These are phyloP conservation scores for Syrrhaptes paradoxus DNA, from an alignment of 2,113 vertebrate species.

Conservation along the genomic window DNA sequence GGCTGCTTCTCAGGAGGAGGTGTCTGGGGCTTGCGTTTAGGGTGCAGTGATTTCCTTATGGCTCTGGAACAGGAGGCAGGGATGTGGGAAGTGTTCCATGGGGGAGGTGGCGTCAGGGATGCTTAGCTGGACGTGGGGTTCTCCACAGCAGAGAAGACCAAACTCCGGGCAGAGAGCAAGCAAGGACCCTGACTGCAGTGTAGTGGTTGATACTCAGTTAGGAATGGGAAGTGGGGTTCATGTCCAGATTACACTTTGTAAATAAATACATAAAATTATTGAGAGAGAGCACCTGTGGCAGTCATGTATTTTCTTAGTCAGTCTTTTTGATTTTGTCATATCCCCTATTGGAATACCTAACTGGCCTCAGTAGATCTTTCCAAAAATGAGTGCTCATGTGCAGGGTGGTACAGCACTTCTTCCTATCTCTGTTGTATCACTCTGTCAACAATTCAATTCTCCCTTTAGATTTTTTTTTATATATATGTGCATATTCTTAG, in stretches of 20 bases:
- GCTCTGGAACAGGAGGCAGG: not conserved
- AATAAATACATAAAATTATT: not conserved
- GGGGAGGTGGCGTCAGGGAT: not conserved
- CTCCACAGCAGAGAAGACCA: not conserved
- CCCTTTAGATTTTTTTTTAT: not conserved
- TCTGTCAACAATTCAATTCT: not conserved
- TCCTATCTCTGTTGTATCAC: not conserved
- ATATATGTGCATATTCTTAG: not conserved
- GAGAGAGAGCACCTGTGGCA: not conserved
- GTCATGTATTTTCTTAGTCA: not conserved
- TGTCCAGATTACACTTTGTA: not conserved
- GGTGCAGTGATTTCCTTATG: not conserved
- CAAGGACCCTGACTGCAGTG: not conserved
- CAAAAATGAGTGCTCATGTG: rapidly evolving
- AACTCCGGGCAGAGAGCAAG: not conserved
- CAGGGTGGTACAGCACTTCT: not conserved
- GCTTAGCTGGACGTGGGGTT: rapidly evolving
- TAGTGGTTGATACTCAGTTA: not conserved
- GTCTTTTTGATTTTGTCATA: not conserved
- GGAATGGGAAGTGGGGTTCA: not conserved
- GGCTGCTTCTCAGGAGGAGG: not conserved
- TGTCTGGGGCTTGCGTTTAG: not conserved
- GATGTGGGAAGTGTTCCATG: not conserved
- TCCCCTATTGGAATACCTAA: not conserved
- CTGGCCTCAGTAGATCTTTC: not conserved